Base-by-base conservation (phyloP, 2,888 invertebrate genomes). In the Epirrhoe tristata region DNA sequence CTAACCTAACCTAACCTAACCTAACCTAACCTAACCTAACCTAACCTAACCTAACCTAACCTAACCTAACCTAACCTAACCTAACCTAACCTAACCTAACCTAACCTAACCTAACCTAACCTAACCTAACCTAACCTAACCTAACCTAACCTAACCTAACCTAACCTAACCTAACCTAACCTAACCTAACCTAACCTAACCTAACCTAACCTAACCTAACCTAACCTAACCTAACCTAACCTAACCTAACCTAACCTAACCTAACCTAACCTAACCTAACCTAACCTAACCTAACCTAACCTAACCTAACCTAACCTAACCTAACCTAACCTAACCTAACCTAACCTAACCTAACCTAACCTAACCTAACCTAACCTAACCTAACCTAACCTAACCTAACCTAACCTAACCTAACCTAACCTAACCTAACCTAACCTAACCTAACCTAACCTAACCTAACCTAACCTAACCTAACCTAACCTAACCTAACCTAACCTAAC, bases 1-100 rank as follows among this genome's bases (percentile, higher is more conserved):
- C 48, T 48, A 48, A 48, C 48, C 48, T 48, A 48, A 48, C 48
- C 48, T 48, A 48, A 48, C 48, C 48, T 48, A 48, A 48, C 48
- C 48, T 48, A 48, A 48, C 48, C 48, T 48, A 48, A 48, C 48
- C 48, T 48, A 48, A 48, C 48, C 48, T 48, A 48, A 48, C 48
- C 48, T 48, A 48, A 48, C 48, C 48, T 48, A 48, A 48, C 48
- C 48, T 48, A 48, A 48, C 48, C 48, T 48, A 48, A 48, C 48
- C 48, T 48, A 48, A 48, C 48, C 48, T 48, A 48, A 48, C 48
- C 48, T 48, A 48, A 48, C 48, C 48, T 48, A 48, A 48, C 48
- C 48, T 48, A 48, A 48, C 48, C 48, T 48, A 48, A 48, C 48
- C 48, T 48, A 48, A 48, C 48, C 48, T 48, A 48, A 48, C 48